These are phyloP conservation scores for Seladonia tumulorum DNA, from an alignment of 2,888 invertebrate species.

Conservation along the genomic window DNA sequence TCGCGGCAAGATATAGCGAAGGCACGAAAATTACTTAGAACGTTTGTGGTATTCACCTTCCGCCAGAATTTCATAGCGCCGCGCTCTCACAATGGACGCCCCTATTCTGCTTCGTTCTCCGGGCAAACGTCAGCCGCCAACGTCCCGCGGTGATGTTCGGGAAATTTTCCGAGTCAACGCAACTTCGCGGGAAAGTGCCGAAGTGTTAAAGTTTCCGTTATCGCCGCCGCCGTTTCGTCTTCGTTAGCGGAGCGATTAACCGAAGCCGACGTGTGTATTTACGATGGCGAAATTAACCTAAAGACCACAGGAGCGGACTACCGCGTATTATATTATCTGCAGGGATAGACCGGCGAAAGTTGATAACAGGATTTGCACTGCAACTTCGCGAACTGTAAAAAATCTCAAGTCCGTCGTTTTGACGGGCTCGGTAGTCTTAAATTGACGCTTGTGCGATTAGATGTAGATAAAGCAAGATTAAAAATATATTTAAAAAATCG, in stretches of 20 bases:
- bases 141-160: slow-evolving; percentile 35
- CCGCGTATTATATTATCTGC: background rate
- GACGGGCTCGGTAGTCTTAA: too few relatives aligned
- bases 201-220: slow-evolving; percentile 59
- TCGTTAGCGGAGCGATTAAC: slow-evolving; percentile 5
- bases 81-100: slow-evolving; percentile 1
- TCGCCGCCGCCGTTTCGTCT: slow-evolving; percentile 30
- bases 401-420: too few relatives aligned
- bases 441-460: background rate
- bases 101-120: slow-evolving; percentile 26
- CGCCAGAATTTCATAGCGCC: slow-evolving; percentile 23
- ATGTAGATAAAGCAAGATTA: background rate
- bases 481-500: too few relatives aligned
- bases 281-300: background rate
- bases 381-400: too few relatives aligned
- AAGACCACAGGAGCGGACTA: background rate
- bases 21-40: slow-evolving; percentile 35
- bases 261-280: background rate
- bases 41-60: slow-evolving; percentile 19
- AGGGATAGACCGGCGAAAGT: background rate
- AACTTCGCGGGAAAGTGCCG: slow-evolving; percentile 52
- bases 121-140: slow-evolving; percentile 7
- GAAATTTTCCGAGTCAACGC: slow-evolving; percentile 51
- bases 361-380: background rate
- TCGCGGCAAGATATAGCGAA: background rate